Base-by-base conservation (phyloP, 2,113 vertebrate species). In the Siphamia tubifer region DNA sequence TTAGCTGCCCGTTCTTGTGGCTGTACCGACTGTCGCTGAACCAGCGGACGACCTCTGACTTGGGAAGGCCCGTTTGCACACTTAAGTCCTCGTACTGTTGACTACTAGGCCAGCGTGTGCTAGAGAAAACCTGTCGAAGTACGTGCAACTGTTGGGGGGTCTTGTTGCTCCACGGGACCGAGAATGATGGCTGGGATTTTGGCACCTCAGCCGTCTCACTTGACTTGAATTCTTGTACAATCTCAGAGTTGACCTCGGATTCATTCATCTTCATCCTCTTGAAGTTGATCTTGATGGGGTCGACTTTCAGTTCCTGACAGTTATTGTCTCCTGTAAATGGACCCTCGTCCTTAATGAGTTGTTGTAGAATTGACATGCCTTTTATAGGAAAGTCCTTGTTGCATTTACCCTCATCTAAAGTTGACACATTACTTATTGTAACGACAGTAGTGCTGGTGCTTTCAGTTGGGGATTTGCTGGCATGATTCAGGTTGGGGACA, bases 1-100 rank as follows among this genome's bases (percentile, higher is more conserved):
- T 96, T 64, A 96, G 90, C 82, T 96, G 94, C 39, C 95, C 94
- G 0, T 97, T 98, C 84, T 98, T 96, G 79, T 95, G 93, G 67
- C 94, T 95, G 0, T 97, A 95, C 4, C 96, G 93, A 83, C 94
- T 94, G 85, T 96, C 96, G 5, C 96, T 96, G 3, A 98, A 97
- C 96, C 96, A 98, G 86, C 95, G 96, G 31, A 98, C 96, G 75
- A 98, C 94, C 87, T 98, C 96, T 0, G 95, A 89, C 61, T 96
- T 93, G 0, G 95, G 94, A 74, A 98, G 90, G 39, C 96, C 94
- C 0, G 95, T 95, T 82, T 95, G 93, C 57, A 91, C 84, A 63
- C 94, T 91, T 9, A 98, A 79, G 63, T 93, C 84, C 4, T 98
- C 96, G 0, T 97, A 96, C 75, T 96, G 95, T 84, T 95, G 92